Evolutionary conservation across 2,113 vertebrate genomes (phyloP).

Genomic region (Tragelaphus scriptus): DNA sequence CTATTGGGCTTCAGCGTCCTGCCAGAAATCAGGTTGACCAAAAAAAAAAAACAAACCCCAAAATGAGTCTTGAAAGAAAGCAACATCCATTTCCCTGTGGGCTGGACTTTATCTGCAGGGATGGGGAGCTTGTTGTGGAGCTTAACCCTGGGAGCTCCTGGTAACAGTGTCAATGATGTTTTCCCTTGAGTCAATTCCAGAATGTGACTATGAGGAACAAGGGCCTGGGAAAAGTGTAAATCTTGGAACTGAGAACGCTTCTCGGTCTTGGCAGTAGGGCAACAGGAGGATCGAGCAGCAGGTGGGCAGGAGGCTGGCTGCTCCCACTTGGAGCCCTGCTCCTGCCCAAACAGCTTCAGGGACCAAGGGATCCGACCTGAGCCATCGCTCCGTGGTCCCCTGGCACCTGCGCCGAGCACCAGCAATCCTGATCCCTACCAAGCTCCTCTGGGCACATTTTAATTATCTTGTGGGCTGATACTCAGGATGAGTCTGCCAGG

Average conservation of each 20-base stretch:
- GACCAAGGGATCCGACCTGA: neutral
- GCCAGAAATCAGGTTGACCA: too few relatives aligned
- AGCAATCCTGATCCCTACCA: neutral
- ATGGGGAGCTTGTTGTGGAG: neutral
- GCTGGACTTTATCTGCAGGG: neutral
- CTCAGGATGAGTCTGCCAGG: neutral
- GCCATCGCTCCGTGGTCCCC: neutral
- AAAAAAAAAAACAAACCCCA: neutral
- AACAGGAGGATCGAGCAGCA: neutral
- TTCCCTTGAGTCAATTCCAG: constrained; percentile 3
- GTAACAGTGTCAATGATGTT: neutral
- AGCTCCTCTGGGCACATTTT: neutral
- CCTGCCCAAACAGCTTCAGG: neutral
- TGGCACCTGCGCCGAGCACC: neutral
- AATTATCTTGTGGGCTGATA: neutral
- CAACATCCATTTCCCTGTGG: neutral
- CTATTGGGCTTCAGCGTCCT: too few relatives aligned
- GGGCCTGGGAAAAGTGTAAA: constrained; percentile 14
- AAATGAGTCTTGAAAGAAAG: neutral
- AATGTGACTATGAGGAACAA: neutral
- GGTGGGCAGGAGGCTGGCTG: neutral
- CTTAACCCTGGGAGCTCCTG: neutral
- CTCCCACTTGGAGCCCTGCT: neutral
- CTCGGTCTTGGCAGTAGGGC: neutral
- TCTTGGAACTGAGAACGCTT: neutral